Conservation (phyloP, 1,140 invertebrate genomes). For the Danaus melanippus region DNA sequence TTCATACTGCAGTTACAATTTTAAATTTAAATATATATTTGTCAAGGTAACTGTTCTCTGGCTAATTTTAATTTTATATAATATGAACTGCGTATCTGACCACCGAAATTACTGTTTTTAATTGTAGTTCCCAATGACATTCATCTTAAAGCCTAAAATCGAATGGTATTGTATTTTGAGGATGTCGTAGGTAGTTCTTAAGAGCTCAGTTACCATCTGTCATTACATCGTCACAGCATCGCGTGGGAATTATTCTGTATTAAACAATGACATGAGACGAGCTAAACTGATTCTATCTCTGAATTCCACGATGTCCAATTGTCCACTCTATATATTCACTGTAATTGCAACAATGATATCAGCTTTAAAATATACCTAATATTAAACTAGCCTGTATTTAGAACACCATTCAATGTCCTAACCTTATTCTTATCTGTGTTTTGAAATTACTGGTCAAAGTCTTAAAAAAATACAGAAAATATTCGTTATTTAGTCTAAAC, state of each 20-base stretch:
- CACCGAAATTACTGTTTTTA: too few species aligned
- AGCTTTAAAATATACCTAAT: neutral
- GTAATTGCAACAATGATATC: conserved; percentile 5
- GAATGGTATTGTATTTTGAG: conserved; percentile 3
- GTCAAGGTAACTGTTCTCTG: too few species aligned
- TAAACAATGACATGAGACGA: conserved; percentile 27
- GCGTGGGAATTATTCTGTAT: conserved; percentile 28
- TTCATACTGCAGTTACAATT: too few species aligned
- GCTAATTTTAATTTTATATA: too few species aligned
- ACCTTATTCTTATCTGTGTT: conserved; percentile 6
- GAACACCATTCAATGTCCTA: conserved; percentile 2
- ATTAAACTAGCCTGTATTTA: conserved; percentile 1
- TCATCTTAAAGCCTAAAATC: too few species aligned
- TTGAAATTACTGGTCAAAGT: conserved; percentile 2
- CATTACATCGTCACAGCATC: conserved; percentile 24
- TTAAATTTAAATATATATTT: too few species aligned
- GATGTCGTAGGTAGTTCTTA: conserved; percentile 17
- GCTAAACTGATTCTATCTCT: conserved; percentile 26
- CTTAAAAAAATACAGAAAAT: neutral
- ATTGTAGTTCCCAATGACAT: too few species aligned
- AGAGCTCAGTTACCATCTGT: conserved; percentile 15
- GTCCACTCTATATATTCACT: conserved; percentile 14
- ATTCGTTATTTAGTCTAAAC: conserved; percentile 1
- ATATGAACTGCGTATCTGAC: too few species aligned
- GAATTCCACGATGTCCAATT: conserved; percentile 31